Percentiles rank a stretch among this genome's conserved stretches.
phyloP scores from a whole-genome alignment of 2,888 invertebrate species.

The Campoplex capitator region DNA sequence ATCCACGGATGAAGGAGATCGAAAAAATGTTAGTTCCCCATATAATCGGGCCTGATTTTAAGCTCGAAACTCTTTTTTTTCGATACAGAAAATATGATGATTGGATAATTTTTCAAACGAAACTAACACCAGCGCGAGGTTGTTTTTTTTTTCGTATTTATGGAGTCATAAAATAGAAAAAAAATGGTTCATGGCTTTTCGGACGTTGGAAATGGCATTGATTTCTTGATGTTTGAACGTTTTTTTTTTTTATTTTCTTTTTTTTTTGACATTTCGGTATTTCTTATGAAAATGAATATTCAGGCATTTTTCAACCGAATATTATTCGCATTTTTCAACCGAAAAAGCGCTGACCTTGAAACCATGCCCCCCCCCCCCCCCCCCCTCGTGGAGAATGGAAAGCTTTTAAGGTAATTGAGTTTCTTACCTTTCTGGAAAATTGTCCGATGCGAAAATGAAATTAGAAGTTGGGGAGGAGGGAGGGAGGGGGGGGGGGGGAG shows the following conservation, averaged over 20 bases:
- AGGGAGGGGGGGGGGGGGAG: too few relatives aligned
- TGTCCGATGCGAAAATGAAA: neutral
- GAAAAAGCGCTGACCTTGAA: neutral
- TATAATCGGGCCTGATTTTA: neutral
- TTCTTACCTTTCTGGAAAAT: neutral
- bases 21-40: neutral
- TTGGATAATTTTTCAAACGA: neutral
- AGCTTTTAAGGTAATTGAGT: slow-evolving; percentile 8
- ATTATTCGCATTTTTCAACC: too few relatives aligned
- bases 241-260: neutral
- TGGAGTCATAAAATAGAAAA: neutral
- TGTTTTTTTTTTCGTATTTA: neutral
- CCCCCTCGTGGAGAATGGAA: neutral
- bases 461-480: neutral
- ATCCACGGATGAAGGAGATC: neutral
- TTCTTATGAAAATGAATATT: neutral
- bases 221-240: neutral
- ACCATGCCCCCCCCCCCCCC: neutral
- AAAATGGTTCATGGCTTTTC: neutral
- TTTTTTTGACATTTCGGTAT: too few relatives aligned
- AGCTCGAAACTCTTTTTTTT: neutral
- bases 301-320: too few relatives aligned
- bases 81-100: neutral
- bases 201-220: neutral
- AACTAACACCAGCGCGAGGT: neutral